Evolutionary conservation across 1,140 invertebrate genomes (phyloP).

Genomic region (Helicoverpa zea): DNA sequence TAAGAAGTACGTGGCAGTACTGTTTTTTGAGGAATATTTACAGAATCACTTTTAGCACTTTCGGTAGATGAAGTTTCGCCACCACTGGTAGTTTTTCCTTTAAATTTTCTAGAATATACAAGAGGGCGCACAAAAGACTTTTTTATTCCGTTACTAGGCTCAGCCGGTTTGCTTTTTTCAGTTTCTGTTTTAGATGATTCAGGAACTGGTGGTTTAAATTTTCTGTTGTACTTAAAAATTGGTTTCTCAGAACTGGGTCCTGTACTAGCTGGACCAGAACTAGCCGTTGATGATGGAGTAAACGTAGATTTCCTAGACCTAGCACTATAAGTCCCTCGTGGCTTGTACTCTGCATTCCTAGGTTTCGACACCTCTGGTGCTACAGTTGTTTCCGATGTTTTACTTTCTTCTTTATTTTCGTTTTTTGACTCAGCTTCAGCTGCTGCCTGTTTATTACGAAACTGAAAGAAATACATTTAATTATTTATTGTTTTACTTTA

Average conservation of each 20-base stretch:
- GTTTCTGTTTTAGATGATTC: conserved; percentile 60
- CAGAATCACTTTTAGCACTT: conserved; percentile 52
- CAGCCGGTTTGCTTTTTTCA: conserved; percentile 62
- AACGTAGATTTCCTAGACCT: conserved; percentile 69
- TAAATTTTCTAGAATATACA: conserved; percentile 63
- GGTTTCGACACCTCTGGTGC: conserved; percentile 57
- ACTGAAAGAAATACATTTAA: conserved; percentile 55
- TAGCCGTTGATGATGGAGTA: conserved; percentile 57
- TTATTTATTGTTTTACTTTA: neutral
- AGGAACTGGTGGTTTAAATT: conserved; percentile 71
- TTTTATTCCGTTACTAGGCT: conserved; percentile 62
- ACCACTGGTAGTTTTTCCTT: conserved; percentile 46
- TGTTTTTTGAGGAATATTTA: conserved; percentile 49
- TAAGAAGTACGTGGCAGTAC: conserved; percentile 75
- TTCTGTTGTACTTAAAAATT: conserved; percentile 75
- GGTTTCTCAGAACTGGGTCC: conserved; percentile 63
- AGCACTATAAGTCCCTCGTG: conserved; percentile 66
- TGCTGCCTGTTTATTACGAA: conserved; percentile 58
- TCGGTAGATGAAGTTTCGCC: conserved; percentile 55
- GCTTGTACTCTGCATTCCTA: conserved; percentile 65
- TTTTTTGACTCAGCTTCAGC: conserved; percentile 57
- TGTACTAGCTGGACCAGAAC: conserved; percentile 41
- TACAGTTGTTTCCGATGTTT: conserved; percentile 55
- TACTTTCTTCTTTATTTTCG: conserved; percentile 56
- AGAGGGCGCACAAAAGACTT: conserved; percentile 65